Evolutionary conservation across 2,113 vertebrate genomes (phyloP), one percentile per base, ranked within the genome.

Genomic region (Proterorhinus semilunaris): DNA sequence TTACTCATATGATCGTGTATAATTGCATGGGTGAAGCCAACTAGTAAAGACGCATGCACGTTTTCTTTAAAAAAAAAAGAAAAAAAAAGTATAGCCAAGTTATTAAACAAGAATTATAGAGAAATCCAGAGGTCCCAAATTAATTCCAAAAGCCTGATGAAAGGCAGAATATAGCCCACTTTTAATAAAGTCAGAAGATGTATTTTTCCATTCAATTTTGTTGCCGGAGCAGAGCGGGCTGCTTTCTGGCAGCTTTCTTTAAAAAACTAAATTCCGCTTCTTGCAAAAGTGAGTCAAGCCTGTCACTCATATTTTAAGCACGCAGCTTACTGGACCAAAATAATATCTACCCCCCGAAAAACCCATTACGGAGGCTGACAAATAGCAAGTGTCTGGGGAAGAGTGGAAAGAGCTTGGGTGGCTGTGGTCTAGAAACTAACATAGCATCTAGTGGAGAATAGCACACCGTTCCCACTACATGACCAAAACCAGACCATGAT

Each of bases 301-400:
- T 90, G 90, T 91, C 91, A 89, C 80, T 93, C 90, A 92, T 88
- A 89, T 89, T 92, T 91, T 92, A 91, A 92, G 88, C 77, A 89
- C 80, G 84, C 88, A 84, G 92, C 90, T 93, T 93, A 92, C 90
- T 90, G 91, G 89, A 89, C 90, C 89, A 92, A 93, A 93, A 92
- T 92, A 93, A 91, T 89, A 91, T 89, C 85, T 84, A 77, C 83
- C 89, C 27, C 55, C 88, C 74, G 75, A 92, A 88, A 92, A 92
- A 92, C 82, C 90, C 88, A 90, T 92, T 92, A 93, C 86, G 83
- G 86, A 72, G 73, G 72, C 86, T 90, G 88, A 91, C 89, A 89
- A 87, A 83, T 78, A 85, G 83, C 82, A 83, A 87, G 83, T 84
- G 81, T 86, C 84, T 64, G 51, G 84, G 71, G 86, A 88, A 79